Percentiles rank a stretch among this genome's conserved stretches.
These are phyloP conservation scores for Tupaia chinensis DNA, from an alignment of 2,113 vertebrate genomes.

Conservation along the genomic window DNA sequence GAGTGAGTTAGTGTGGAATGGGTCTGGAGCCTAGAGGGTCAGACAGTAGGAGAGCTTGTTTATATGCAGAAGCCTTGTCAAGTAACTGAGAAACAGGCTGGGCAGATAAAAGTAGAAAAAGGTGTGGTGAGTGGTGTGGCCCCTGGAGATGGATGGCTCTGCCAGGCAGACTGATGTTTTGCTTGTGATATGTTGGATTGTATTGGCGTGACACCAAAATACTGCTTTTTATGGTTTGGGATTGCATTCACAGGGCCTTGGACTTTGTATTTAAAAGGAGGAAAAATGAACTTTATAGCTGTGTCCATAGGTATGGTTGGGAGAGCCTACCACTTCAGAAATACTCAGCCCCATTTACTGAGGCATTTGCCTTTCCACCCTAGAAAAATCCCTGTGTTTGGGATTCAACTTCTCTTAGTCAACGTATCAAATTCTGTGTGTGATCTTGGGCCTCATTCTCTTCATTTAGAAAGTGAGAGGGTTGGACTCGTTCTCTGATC, in stretches of 20 bases:
- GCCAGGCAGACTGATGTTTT: neutral
- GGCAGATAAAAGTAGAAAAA: conserved; percentile 60
- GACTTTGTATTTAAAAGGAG: neutral
- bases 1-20: too few species aligned
- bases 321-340: neutral
- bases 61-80: neutral
- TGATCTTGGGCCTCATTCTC: neutral
- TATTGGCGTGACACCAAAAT: neutral
- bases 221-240: neutral
- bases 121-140: conserved; percentile 54
- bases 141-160: neutral
- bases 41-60: neutral
- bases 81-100: neutral
- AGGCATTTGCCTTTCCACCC: neutral
- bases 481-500: neutral
- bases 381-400: neutral
- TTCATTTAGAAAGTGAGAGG: neutral
- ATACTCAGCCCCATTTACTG: neutral
- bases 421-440: neutral
- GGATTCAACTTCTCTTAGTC: neutral
- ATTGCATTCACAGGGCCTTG: neutral
- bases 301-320: neutral
- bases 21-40: neutral
- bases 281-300: neutral
- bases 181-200: neutral